Percentiles rank a stretch among this genome's conserved stretches.
Conservation (phyloP, 2,888 invertebrate genomes). For the Rotaria sp. region DNA sequence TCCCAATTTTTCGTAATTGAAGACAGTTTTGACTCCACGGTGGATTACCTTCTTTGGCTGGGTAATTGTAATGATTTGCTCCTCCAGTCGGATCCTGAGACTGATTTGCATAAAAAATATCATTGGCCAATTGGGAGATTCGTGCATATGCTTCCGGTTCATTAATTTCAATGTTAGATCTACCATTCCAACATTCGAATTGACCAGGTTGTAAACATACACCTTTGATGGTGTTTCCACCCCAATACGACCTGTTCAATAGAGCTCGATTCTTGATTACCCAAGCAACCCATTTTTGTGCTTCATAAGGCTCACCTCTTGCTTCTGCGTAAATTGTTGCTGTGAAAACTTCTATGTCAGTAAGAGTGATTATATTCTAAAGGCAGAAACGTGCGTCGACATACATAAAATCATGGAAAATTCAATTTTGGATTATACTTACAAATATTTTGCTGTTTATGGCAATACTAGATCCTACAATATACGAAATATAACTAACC, state of each 20-base stretch:
- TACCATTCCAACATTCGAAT: slow-evolving; percentile 27
- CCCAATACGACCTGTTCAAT: not conserved
- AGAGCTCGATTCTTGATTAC: not conserved
- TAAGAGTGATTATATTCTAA: not conserved
- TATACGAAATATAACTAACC: no score
- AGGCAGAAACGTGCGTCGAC: not conserved
- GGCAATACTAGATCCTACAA: no score
- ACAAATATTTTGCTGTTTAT: no score
- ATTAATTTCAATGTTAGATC: not conserved
- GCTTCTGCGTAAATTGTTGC: slow-evolving; percentile 17
- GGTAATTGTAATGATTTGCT: not conserved
- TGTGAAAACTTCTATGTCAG: not conserved
- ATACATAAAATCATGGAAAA: not conserved
- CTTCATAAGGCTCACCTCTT: not conserved
- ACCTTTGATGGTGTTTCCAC: not conserved
- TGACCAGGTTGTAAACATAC: slow-evolving; percentile 14
- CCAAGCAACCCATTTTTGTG: not conserved
- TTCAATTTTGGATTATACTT: no score
- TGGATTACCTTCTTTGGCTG: slow-evolving; percentile 22
- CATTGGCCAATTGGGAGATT: not conserved
- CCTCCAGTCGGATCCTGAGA: not conserved
- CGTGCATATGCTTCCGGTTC: not conserved
- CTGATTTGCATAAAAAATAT: not conserved
- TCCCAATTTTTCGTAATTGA: not conserved
- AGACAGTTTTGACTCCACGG: not conserved